Conservation (phyloP, 2,888 invertebrate genomes). For the Platynereis dumerilii region DNA sequence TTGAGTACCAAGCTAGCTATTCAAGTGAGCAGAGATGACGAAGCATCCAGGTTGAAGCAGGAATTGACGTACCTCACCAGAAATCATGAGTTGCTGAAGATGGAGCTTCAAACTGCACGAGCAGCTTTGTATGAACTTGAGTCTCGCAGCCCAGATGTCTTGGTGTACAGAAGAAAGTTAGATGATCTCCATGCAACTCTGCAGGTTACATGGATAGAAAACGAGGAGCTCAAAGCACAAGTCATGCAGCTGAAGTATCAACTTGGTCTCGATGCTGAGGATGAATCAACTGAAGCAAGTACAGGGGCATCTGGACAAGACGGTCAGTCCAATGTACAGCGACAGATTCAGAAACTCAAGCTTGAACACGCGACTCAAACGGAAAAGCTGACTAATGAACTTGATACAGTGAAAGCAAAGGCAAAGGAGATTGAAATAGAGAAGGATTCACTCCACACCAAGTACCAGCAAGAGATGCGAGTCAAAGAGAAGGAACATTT, state of each 20-base stretch:
- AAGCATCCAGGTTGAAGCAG: too few relatives aligned
- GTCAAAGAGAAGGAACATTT: conserved; percentile 8
- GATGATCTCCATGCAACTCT: conserved; percentile 19
- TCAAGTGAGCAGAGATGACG: too few relatives aligned
- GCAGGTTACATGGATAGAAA: conserved; percentile 22
- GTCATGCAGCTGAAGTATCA: conserved; percentile 12
- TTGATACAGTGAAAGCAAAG: not conserved
- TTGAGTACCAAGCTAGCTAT: not conserved
- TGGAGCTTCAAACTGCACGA: conserved; percentile 6
- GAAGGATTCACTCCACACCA: not conserved
- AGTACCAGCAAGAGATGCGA: not conserved
- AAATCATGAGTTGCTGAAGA: too few relatives aligned
- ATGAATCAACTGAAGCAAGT: not conserved
- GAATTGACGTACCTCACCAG: too few relatives aligned
- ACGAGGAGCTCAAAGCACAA: conserved; percentile 19
- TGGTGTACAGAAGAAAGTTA: conserved; percentile 11
- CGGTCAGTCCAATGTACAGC: not conserved
- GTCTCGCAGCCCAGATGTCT: conserved; percentile 13
- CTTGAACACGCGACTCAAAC: not conserved
- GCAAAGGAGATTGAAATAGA: not conserved
- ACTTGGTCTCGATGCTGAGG: not conserved
- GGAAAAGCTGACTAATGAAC: not conserved
- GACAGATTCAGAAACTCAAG: conserved; percentile 6
- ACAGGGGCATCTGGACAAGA: not conserved
- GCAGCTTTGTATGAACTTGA: conserved; percentile 18